Base-by-base conservation (phyloP, 53 echinoderm and acorn worm species). In the Mesocentrotus franciscanus region DNA sequence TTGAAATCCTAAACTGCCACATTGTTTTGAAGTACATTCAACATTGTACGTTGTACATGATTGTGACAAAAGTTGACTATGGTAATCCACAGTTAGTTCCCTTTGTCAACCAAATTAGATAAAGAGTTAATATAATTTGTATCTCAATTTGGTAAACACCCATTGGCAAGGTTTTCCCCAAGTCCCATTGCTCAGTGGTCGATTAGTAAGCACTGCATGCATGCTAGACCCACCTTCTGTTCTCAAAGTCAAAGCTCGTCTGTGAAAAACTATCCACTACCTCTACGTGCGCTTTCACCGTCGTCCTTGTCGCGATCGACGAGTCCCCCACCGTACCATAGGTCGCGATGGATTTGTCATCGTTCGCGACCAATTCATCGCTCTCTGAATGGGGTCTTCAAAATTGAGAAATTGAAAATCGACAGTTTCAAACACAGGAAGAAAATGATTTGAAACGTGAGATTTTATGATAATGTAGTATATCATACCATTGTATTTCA, bases 161-260 rank as follows among this genome's bases (percentile, higher is more conserved):
- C 18, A 49, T 15, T 81, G 8, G 30, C 76, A 76, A 39, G 39
- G 8, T 32, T 42, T 36, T 9, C 42, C 35, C 76, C 42, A 8
- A 36, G 22, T 81, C 81, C 81, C 36, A 10, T 42, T 81, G 22
- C 78, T 16, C 33, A 7, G 90, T 59, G 27, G 15, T 60, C 27
- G 90, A 90, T 90, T 90, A 90, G 90, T 90, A 90, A 42, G 90
- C 90, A 90, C 90, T 32, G 90, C 90, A 81, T 81, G 81, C 81
- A 90, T 90, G 90, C 90, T 90, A 90, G 90, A 90, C 90, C 90
- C 90, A 90, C 90, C 90, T 89, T 60, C 24, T 30, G 2, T 11
- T 60, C 32, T 90, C 90, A 90, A 90, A 60, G 60, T 90, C 90
- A 90, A 90, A 60, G 90, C 90, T 90, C 14, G 90, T 90, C 90